Evolutionary conservation across 2,113 vertebrate species (phyloP).

Genomic region (Corythaeola cristata): DNA sequence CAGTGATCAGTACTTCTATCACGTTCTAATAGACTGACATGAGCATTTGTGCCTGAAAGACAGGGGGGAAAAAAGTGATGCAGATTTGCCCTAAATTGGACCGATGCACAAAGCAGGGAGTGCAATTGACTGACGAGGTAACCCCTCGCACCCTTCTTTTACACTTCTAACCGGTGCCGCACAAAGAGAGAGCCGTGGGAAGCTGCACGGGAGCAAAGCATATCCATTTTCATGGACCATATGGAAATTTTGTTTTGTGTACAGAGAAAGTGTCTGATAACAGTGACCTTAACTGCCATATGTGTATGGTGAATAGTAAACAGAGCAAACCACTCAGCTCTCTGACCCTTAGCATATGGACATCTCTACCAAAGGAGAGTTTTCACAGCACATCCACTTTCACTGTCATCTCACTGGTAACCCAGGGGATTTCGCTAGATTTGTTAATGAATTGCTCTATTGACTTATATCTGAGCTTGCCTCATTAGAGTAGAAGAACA

Average conservation of each 20-base stretch:
- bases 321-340: constrained; percentile 87
- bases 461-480: constrained; percentile 95
- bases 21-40: constrained; percentile 94
- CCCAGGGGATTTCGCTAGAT: constrained; percentile 93
- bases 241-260: constrained; percentile 99
- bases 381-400: constrained; percentile 84
- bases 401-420: constrained; percentile 81
- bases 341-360: constrained; percentile 98
- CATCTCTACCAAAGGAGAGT: constrained; percentile 87
- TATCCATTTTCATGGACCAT: constrained; percentile 96
- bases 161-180: constrained; percentile 74
- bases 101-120: constrained; percentile 80
- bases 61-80: constrained; percentile 72
- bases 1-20: constrained; percentile 93
- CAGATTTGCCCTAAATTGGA: constrained; percentile 82
- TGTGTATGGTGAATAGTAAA: constrained; percentile 92
- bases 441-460: constrained; percentile 99
- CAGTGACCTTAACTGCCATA: constrained; percentile 92
- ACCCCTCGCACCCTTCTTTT: constrained; percentile 76
- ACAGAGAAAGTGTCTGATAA: constrained; percentile 89
- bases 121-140: constrained; percentile 77
- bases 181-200: constrained; percentile 90
- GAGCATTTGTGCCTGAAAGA: constrained; percentile 86
- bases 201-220: constrained; percentile 82
- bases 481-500: constrained; percentile 95